Base-by-base conservation (phyloP, 2,888 invertebrate genomes). In the Leptodirus hochenwartii region DNA sequence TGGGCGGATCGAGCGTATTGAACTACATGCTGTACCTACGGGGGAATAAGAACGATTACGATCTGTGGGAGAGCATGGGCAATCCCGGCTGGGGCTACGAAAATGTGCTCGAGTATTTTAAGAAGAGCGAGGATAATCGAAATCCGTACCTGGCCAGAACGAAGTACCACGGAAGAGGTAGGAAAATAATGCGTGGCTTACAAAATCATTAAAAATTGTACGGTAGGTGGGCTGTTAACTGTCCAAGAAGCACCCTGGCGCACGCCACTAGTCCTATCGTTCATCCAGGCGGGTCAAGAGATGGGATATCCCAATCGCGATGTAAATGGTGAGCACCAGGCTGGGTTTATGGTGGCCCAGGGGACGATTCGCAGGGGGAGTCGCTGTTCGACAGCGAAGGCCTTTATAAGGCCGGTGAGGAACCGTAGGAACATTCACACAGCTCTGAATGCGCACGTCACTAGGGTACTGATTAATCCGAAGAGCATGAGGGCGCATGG, bases 11-110 rank as follows among this genome's bases (percentile, higher is more conserved):
- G 1, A 79, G 80, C 40, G 78, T 80, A 1, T 59, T 88, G 1
- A 90, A 90, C 49, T 82, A 82, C 50, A 87, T 90, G 88, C 62
- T 88, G 3, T 90, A 90, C 50, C 80, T 87, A 0, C 59, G 90
- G 37, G 90, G 90, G 6, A 53, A 75, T 49, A 63, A 64, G 32
- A 62, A 69, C 41, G 93, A 93, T 50, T 93, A 82, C 53, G 82
- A 91, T 47, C 66, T 72, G 25, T 93, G 93, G 91, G 82, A 84
- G 43, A 58, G 66, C 2, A 53, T 77, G 16, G 55, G 91, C 1
- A 90, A 91, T 44, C 63, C 75, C 0, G 88, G 87, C 4, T 93
- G 91, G 91, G 72, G 76, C 1, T 91, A 82, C 55, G 61, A 73
- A 2, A 70, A 81, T 34, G 81, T 80, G 1, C 59, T 93, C 4